Evolutionary conservation across 2,888 invertebrate genomes (phyloP), one percentile per base, ranked within the genome.

Genomic region (Cistogaster globosa): DNA sequence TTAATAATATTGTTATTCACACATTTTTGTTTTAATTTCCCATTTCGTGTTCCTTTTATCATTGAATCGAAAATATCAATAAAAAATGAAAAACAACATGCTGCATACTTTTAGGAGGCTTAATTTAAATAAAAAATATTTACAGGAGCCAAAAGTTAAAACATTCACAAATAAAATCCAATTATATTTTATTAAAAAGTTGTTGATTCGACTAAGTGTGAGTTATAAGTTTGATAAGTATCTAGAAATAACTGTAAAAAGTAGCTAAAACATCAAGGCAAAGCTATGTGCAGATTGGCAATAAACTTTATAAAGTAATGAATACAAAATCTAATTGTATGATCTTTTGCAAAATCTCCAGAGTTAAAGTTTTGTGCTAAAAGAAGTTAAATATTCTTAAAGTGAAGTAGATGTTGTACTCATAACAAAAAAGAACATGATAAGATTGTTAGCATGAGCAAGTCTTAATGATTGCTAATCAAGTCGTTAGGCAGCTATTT

Each of bases 1-100:
- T 71, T 71, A 32, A 55, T 74, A 80, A 67, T 51, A 74, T 26
- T 67, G 42, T 67, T 80, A 80, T 80, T 80, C 67, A 80, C 80
- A 80, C 80, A 74, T 67, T 80, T 26, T 51, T n/a, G 42, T 1
- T 48, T 36, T 67, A 1, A 22, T 67, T 51, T 14, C 20, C 26
- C 22, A 63, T 55, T 8, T 53, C 18, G 11, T 60, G 42, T 53
- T 51, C 60, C 38, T 22, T 68, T 67, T 48, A 74, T 74, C 74
- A 51, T 57, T 77, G 60, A 42, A 62, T 57, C 36, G 45, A 72
- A 71, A 71, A 57, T 71, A 63, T 79, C 55, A 71, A 63, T 63
- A 65, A 71, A 67, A 45, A 22, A 38, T 42, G 16, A 58, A 75
- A 68, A 75, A 45, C 14, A 58, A 67, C 36, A 76, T 63, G 26